phyloP scores from a whole-genome alignment of 1,140 invertebrate species.

The Hycleus phaleratus region DNA sequence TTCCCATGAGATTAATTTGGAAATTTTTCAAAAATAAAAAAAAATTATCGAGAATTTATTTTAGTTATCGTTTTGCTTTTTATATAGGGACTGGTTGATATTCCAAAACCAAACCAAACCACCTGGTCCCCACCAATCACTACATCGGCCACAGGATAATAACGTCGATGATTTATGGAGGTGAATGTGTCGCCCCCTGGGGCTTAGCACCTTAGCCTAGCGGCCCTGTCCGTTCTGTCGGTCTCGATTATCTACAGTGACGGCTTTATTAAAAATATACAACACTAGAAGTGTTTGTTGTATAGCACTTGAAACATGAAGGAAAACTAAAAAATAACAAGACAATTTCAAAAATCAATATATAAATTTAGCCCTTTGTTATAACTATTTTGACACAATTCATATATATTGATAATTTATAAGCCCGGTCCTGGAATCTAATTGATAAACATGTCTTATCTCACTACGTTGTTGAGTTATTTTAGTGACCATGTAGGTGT shows the following conservation, averaged over 20 bases:
- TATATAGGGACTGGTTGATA: no score
- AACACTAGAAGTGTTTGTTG: no score
- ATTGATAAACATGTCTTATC: slow-evolving; percentile 11
- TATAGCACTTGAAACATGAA: no score
- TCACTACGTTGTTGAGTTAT: slow-evolving; percentile 5
- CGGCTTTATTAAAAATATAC: slow-evolving; percentile 21
- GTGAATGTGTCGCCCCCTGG: slow-evolving; percentile 26
- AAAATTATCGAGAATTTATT: no score
- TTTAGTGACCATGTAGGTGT: slow-evolving; percentile 13
- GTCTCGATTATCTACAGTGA: slow-evolving; percentile 23
- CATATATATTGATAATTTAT: slow-evolving; percentile 1
- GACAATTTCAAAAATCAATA: no score
- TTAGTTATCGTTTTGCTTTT: no score
- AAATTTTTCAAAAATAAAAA: no score
- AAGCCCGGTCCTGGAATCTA: slow-evolving; percentile 10
- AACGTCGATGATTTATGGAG: slow-evolving; percentile 28
- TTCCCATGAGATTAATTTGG: no score
- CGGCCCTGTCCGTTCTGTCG: slow-evolving; percentile 20
- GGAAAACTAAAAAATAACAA: no score
- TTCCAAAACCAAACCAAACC: background rate
- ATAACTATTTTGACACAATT: no score
- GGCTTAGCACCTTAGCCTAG: slow-evolving; percentile 15
- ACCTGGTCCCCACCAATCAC: slow-evolving; percentile 19
- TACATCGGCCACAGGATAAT: slow-evolving; percentile 15
- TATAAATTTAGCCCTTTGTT: no score